A percentile compares a stretch with the other conserved stretches of the same genome.
Conservation (phyloP, 2,797 vertebrate species). For the Oceanodroma leucorhoa region DNA sequence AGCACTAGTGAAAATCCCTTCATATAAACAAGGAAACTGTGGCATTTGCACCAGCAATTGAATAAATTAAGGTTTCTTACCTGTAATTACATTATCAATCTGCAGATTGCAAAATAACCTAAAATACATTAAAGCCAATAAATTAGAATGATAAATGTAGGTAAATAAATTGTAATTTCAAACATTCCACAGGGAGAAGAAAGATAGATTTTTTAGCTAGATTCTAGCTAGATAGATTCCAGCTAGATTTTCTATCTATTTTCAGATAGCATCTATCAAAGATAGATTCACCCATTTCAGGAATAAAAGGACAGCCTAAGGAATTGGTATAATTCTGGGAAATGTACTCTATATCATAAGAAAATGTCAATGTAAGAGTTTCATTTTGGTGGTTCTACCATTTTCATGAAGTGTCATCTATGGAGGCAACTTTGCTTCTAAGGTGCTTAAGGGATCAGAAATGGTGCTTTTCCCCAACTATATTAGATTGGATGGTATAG, state of each 20-base stretch:
- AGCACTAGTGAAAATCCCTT: background rate
- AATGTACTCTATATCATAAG: background rate
- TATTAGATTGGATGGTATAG: rapidly evolving
- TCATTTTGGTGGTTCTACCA: background rate
- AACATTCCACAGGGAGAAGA: background rate
- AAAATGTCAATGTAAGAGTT: background rate
- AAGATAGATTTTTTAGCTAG: background rate
- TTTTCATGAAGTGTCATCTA: background rate
- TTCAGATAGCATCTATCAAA: no score
- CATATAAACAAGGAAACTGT: background rate
- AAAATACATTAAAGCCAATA: background rate
- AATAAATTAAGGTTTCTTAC: background rate
- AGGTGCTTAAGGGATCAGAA: background rate
- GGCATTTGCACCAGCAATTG: background rate
- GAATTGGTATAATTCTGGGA: background rate
- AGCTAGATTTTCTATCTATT: no score
- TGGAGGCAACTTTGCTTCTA: background rate
- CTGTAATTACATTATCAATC: background rate
- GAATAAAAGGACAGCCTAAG: background rate
- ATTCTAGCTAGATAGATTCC: no score
- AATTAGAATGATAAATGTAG: background rate
- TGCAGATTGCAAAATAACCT: background rate
- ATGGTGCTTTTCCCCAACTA: background rate
- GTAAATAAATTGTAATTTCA: background rate
- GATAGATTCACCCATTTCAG: background rate